Conservation (phyloP, 2,797 vertebrate species). For the Mus minutoides region DNA sequence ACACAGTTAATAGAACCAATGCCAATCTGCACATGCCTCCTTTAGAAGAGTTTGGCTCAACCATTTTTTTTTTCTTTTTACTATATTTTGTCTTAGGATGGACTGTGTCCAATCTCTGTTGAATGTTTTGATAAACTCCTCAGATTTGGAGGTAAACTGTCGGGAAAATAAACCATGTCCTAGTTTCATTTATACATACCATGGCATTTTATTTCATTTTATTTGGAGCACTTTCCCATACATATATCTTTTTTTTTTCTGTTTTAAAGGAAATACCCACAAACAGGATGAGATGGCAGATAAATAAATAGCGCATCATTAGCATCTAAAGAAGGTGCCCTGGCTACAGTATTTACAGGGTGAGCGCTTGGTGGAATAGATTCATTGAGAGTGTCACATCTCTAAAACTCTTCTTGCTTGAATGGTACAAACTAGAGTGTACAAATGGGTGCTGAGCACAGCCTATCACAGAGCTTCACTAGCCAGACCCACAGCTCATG, state of each 20-base stretch:
- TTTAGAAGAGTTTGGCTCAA: slow-evolving; percentile 56
- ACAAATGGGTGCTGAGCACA: not conserved
- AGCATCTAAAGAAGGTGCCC: not conserved
- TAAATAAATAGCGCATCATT: not conserved
- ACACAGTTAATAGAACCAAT: slow-evolving; percentile 29
- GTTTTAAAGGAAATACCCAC: slow-evolving; percentile 50
- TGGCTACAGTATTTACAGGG: not conserved
- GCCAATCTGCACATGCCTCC: not conserved
- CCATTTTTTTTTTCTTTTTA: slow-evolving; percentile 59
- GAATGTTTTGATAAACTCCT: slow-evolving; percentile 66
- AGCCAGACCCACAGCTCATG: not conserved
- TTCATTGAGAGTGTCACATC: not conserved
- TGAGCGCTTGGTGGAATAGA: not conserved
- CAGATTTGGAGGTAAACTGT: slow-evolving; percentile 63
- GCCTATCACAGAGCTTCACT: not conserved
- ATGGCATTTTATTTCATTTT: not conserved
- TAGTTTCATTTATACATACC: slow-evolving; percentile 26
- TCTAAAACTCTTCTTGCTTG: not conserved
- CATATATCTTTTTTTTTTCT: not conserved
- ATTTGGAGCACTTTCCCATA: not conserved
- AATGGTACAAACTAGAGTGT: not conserved
- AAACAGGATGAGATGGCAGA: not conserved
- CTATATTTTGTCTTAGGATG: slow-evolving; percentile 62
- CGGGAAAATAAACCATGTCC: slow-evolving; percentile 12
- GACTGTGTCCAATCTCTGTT: slow-evolving; percentile 45